Percentiles rank a stretch among this genome's conserved stretches.
These are phyloP conservation scores for Malurus melanocephalus DNA, from an alignment of 2,113 vertebrate species.

Conservation along the genomic window DNA sequence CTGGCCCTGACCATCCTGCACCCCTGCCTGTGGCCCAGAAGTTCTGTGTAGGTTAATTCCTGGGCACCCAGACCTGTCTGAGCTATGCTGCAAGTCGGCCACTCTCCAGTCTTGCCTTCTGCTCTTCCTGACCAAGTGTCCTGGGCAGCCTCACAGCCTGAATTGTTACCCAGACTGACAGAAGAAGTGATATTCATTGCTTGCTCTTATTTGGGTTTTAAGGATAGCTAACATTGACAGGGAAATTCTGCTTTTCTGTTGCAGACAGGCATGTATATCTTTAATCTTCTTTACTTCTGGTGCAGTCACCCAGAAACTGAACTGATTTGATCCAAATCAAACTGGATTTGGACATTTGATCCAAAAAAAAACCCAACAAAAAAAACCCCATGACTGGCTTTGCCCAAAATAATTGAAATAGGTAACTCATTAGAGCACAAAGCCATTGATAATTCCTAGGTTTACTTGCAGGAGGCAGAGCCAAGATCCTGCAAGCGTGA, in stretches of 20 bases:
- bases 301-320: not conserved
- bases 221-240: not conserved
- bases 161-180: not conserved
- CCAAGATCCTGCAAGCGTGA: not conserved
- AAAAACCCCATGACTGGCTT: accelerated
- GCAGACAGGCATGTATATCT: not conserved
- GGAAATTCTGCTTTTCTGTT: not conserved
- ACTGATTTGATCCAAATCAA: accelerated
- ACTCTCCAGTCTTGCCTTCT: not conserved
- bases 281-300: not conserved
- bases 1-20: not conserved
- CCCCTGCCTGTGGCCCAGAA: not conserved
- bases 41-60: not conserved
- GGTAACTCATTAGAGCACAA: not conserved
- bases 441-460: not conserved
- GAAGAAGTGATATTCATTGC: not conserved
- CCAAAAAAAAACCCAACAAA: not conserved
- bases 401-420: not conserved
- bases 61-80: not conserved
- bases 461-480: not conserved
- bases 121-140: not conserved
- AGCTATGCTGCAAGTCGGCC: not conserved
- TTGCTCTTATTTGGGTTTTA: not conserved
- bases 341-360: too few relatives aligned
- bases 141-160: not conserved